These are phyloP conservation scores for Holothuria scabra DNA, from an alignment of 53 echinoderm and acorn worm genomes.

Conservation along the genomic window DNA sequence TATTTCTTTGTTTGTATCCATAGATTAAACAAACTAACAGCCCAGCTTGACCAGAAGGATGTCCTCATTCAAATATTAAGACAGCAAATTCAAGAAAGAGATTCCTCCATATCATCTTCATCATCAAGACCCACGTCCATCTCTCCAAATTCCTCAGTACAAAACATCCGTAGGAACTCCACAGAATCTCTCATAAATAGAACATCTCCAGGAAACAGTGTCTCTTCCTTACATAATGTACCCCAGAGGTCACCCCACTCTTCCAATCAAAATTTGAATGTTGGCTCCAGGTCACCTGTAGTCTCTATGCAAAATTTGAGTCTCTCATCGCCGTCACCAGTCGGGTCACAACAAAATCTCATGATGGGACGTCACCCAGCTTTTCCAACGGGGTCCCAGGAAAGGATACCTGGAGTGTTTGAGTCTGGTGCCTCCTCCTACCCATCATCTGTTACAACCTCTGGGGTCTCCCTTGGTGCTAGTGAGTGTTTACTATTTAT, in stretches of 20 bases:
- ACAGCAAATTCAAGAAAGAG: constrained; percentile 77
- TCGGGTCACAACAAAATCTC: constrained; percentile 79
- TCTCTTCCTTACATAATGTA: constrained; percentile 58
- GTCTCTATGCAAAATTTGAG: constrained; percentile 81
- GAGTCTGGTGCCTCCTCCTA: constrained; percentile 30
- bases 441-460: constrained; percentile 41
- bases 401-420: constrained; percentile 23
- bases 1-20: too few species aligned
- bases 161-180: constrained; percentile 56
- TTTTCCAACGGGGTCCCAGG: not conserved
- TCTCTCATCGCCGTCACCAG: constrained; percentile 60
- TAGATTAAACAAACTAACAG: constrained; percentile 65
- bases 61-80: constrained; percentile 80
- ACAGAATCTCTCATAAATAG: constrained; percentile 68
- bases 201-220: constrained; percentile 61
- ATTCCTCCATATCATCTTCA: constrained; percentile 40
- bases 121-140: constrained; percentile 60
- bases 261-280: constrained; percentile 70
- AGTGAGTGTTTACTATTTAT: constrained; percentile 20
- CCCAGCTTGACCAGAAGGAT: constrained; percentile 77
- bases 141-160: constrained; percentile 70
- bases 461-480: constrained; percentile 38
- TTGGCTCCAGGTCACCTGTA: constrained; percentile 67
- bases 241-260: constrained; percentile 71
- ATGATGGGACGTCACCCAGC: not conserved